Evolutionary conservation across 1,140 invertebrate species (phyloP).

Genomic region (Bombus picipes): DNA sequence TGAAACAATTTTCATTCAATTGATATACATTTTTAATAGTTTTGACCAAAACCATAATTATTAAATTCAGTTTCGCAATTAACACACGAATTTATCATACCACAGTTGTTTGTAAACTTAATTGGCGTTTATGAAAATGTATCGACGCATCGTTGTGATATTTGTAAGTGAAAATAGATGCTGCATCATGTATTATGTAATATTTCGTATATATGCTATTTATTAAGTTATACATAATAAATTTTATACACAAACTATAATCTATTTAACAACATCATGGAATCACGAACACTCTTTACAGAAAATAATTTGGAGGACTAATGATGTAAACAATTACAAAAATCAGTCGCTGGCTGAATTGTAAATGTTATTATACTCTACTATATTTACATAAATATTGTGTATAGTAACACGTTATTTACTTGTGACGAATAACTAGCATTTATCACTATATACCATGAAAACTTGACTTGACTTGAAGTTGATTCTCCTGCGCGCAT

Average conservation of each 20-base stretch:
- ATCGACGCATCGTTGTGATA: not conserved
- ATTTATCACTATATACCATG: constrained; percentile 54
- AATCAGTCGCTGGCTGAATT: constrained; percentile 72
- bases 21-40: not conserved
- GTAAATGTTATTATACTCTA: constrained; percentile 71
- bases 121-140: constrained; percentile 19
- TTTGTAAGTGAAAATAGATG: constrained; percentile 17
- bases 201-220: constrained; percentile 68
- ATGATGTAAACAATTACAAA: constrained; percentile 70
- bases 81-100: not conserved
- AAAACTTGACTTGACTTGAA: constrained; percentile 45
- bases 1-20: not conserved
- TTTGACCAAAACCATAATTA: not conserved
- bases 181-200: constrained; percentile 34
- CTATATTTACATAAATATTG: constrained; percentile 76
- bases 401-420: constrained; percentile 67
- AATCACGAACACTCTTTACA: constrained; percentile 60
- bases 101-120: not conserved
- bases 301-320: constrained; percentile 61
- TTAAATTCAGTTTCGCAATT: not conserved
- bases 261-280: constrained; percentile 74
- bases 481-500: constrained; percentile 25
- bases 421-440: constrained; percentile 53
- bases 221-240: constrained; percentile 76
- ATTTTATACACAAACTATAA: constrained; percentile 76